These are phyloP conservation scores for Sternotherus odoratus DNA, from an alignment of 2,797 vertebrate genomes.

Conservation along the genomic window DNA sequence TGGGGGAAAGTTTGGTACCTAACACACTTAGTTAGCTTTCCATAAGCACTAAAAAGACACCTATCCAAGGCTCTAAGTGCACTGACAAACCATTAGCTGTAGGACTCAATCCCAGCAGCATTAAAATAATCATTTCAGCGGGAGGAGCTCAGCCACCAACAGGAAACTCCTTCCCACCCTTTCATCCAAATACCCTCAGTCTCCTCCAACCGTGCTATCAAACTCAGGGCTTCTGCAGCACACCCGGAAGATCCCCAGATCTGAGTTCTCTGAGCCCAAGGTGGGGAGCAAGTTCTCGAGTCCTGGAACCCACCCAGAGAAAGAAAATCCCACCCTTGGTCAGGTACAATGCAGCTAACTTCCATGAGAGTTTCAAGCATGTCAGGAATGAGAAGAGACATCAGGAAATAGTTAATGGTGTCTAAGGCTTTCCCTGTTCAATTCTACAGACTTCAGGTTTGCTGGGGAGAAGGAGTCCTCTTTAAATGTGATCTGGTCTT, in stretches of 20 bases:
- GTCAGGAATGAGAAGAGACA: conserved; percentile 51
- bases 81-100: background rate
- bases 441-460: conserved; percentile 62
- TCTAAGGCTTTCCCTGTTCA: conserved; percentile 59
- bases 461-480: conserved; percentile 13
- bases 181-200: background rate
- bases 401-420: conserved; percentile 59
- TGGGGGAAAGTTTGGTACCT: background rate
- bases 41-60: background rate
- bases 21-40: background rate
- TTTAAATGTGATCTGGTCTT: conserved; percentile 30
- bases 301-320: background rate
- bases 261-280: background rate
- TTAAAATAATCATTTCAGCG: background rate
- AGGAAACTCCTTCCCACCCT: background rate
- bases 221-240: background rate
- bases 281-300: background rate
- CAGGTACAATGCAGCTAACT: conserved; percentile 19
- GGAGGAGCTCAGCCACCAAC: background rate
- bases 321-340: background rate
- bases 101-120: background rate
- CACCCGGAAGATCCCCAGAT: background rate
- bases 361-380: background rate
- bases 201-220: background rate
- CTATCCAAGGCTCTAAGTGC: background rate